A percentile compares a stretch with the other conserved stretches of the same genome.
Conservation (phyloP, 1,140 invertebrate species). For the Drosophila simulans region DNA sequence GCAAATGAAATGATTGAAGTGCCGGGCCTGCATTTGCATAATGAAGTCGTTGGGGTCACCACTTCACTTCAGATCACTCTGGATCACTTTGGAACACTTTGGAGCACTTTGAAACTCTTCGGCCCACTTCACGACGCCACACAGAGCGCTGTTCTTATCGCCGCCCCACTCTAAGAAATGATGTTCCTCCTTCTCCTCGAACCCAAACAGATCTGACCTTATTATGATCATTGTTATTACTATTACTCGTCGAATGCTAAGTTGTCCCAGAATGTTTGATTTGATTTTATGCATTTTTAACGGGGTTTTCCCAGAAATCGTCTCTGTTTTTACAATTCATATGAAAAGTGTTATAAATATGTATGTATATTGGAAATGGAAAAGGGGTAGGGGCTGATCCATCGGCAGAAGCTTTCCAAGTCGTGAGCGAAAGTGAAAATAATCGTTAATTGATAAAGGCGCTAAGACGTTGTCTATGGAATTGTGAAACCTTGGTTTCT, state of each 20-base stretch:
- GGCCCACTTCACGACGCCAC: conserved; percentile 45
- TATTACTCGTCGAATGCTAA: conserved; percentile 40
- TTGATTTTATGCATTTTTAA: conserved; percentile 65
- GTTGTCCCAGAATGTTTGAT: conserved; percentile 25
- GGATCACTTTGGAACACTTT: conserved; percentile 37
- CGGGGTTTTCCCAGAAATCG: conserved; percentile 37
- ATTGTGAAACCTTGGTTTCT: background rate
- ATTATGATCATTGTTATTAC: conserved; percentile 58
- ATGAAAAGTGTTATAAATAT: conserved; percentile 75
- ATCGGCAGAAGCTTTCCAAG: conserved; percentile 41
- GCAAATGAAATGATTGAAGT: conserved; percentile 58
- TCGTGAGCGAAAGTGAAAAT: conserved; percentile 72
- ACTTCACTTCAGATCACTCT: conserved; percentile 49
- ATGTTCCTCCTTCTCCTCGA: conserved; percentile 3
- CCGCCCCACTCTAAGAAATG: background rate
- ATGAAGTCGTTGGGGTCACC: conserved; percentile 69
- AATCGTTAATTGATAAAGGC: conserved; percentile 37
- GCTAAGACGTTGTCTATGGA: background rate
- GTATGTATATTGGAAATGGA: conserved; percentile 27
- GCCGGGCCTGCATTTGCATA: conserved; percentile 61
- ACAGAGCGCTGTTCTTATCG: conserved; percentile 31
- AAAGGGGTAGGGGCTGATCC: conserved; percentile 2
- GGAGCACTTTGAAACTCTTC: conserved; percentile 34
- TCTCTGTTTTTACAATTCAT: conserved; percentile 49
- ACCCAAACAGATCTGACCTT: conserved; percentile 3